phyloP scores from a whole-genome alignment of 1,140 invertebrate species.

The Pollicipes pollicipes region DNA sequence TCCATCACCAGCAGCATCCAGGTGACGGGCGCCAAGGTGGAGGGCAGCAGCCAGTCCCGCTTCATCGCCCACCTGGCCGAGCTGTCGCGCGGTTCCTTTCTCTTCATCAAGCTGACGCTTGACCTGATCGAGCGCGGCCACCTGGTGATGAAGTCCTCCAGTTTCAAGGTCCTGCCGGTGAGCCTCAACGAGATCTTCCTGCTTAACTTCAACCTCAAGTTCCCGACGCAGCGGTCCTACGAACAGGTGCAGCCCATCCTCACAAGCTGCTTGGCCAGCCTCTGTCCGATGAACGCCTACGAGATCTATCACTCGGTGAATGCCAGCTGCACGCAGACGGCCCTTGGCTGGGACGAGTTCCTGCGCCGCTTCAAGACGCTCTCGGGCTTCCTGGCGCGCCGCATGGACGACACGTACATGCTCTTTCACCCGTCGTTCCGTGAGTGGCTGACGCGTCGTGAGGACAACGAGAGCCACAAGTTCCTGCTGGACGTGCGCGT shows the following conservation, averaged over 20 bases:
- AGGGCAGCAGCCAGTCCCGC: conserved; percentile 34
- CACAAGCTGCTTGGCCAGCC: conserved; percentile 68
- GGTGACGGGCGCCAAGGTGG: conserved; percentile 32
- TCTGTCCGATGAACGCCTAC: conserved; percentile 71
- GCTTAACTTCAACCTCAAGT: conserved; percentile 77
- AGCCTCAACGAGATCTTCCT: conserved; percentile 81
- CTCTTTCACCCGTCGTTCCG: conserved; percentile 91
- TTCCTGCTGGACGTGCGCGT: conserved; percentile 58
- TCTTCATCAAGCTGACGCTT: conserved; percentile 79
- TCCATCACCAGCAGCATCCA: conserved; percentile 21
- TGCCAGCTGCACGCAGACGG: conserved; percentile 50
- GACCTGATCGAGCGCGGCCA: conserved; percentile 84
- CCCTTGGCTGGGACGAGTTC: conserved; percentile 71
- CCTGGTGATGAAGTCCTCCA: conserved; percentile 77
- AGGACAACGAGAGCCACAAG: conserved; percentile 71
- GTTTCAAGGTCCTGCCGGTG: conserved; percentile 80
- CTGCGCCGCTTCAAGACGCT: conserved; percentile 38
- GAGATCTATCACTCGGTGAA: conserved; percentile 91
- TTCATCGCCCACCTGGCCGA: conserved; percentile 69
- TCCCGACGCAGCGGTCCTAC: conserved; percentile 73
- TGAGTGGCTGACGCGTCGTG: conserved; percentile 83
- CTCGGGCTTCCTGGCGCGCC: conserved; percentile 65
- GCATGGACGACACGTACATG: conserved; percentile 83
- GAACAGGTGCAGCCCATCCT: conserved; percentile 68
- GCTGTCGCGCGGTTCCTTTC: conserved; percentile 68